Base-by-base conservation (phyloP, 2,797 vertebrate genomes). In the Helostoma temminkii region DNA sequence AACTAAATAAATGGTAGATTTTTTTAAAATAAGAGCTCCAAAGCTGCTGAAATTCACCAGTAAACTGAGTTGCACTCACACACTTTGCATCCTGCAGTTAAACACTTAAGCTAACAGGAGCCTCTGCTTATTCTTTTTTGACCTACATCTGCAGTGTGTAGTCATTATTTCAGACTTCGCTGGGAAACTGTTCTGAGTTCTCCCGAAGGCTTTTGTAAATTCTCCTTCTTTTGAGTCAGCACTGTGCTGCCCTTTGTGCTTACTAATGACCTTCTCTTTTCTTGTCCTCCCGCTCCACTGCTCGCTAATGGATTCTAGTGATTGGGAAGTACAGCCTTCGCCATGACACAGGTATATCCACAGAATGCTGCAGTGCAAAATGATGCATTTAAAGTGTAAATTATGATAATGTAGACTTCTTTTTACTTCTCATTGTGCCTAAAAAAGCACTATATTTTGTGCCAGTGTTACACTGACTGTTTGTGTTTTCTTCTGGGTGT, bases 281-380 rank as follows among this genome's bases (percentile, higher is more conserved):
- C 60, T 42, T 42, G 6, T 71, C 46, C 18, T 66, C 59, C 42
- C 1, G 45, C 2, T 43, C 60, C 71, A 11, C 48, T n/a, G 52
- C 60, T 55, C 59, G 0, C 73, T 47, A 11, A 60, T 66, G 73
- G 54, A 50, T 75, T 68, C 56, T 82, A 95, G 94, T 95, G 49
- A 93, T 95, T 48, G 94, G 93, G 45, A 95, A 95, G 80, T 95
- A 95, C 87, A 94, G 94, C 84, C 92, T 94, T 22, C 93, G 91
- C 28, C 91, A 94, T 18, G 93, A 94, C 79, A 88, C 66, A 90
- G 94, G 94, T 94, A 91, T 49, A 15, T n/a, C 46, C 52, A n/a
- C 26, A 45, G 16, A 34, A 12, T 19, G 6, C 19, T 53, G 1
- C 42, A 7, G n/a, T 5, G 26, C 16, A 11, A 16, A 21, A 41